Conservation (phyloP, 2,113 vertebrate species). For the Notarius lentiginosus region DNA sequence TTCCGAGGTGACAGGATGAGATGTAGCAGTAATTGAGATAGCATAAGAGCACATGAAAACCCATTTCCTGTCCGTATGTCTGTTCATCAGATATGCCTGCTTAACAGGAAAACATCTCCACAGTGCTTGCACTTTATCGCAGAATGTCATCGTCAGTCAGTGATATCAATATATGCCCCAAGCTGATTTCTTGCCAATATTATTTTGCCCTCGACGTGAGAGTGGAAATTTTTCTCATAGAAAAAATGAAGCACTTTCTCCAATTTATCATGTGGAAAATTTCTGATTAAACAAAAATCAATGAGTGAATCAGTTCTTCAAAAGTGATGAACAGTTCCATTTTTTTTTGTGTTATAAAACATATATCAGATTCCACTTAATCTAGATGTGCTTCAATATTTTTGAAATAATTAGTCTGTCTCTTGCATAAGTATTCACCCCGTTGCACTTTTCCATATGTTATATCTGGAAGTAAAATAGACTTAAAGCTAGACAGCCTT, state of each 20-base stretch:
- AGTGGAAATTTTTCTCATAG: slow-evolving; percentile 2
- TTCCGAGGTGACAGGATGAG: slow-evolving; percentile 46
- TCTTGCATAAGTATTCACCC: neutral
- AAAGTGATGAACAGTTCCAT: slow-evolving; percentile 22
- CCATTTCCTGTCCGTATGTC: slow-evolving; percentile 69
- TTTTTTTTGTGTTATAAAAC: neutral
- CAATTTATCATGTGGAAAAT: neutral
- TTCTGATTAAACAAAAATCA: neutral
- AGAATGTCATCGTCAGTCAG: slow-evolving; percentile 63
- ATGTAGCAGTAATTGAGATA: slow-evolving; percentile 66
- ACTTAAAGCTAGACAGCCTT: too few relatives aligned
- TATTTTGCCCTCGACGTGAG: slow-evolving; percentile 49
- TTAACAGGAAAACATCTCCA: slow-evolving; percentile 65
- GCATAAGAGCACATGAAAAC: slow-evolving; percentile 57
- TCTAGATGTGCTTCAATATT: neutral
- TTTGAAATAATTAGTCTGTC: neutral
- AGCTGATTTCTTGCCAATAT: slow-evolving; percentile 60
- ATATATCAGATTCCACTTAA: slow-evolving; percentile 1
- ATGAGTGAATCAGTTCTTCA: neutral
- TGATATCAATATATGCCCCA: slow-evolving; percentile 55
- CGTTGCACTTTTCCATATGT: neutral
- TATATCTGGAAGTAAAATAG: neutral
- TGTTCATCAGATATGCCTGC: slow-evolving; percentile 60
- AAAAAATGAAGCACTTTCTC: neutral
- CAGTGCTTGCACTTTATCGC: slow-evolving; percentile 51